Base-by-base conservation (phyloP, 2,888 invertebrate species). In the Doris montereyensis region DNA sequence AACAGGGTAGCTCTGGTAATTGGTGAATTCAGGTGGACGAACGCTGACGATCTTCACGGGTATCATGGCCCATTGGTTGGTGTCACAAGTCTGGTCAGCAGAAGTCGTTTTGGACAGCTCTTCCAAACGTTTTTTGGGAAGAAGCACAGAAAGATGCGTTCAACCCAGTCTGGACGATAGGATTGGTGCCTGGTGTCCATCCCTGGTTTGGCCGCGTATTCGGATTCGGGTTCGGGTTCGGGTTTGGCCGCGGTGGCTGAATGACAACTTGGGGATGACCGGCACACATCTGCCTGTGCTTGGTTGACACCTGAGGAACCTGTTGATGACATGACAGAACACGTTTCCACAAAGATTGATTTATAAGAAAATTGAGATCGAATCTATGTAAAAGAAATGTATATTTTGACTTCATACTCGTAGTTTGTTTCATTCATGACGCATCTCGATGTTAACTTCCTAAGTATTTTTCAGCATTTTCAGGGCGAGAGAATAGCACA, bases 21-120 rank as follows among this genome's bases (percentile, higher is more conserved):
- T 80, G 4, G 57, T 72, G 71, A 82, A 86, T 8, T 86, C 86
- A 0, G 86, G 87, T 0, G 88, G 87, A 68, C 88, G 78, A 34
- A 85, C 86, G 24, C 84, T 86, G 21, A 88, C 83, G 13, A 88
- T 83, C 76, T 87, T 85, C 0, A 88, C 86, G 0, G 88, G 88
- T 0, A 88, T 79, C 72, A 86, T 88, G 0, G 84, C 87, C 88
- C 88, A 88, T 30, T 85, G 83, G 68, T 81, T 81, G 2, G 84
- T 85, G 76, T 88, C 87, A 60, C 88, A 87, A 1, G 77, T 67
- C 13, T 87, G 86, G 78, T 87, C 84, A 82, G 76, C 87, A 88
- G 70, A 85, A 88, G 5, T 80, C 84, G 74, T 88, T 88, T 81
- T 88, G 88, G 35, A 60, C 71, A 0, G 81, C 71, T 57, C 26